A percentile compares a stretch with the other conserved stretches of the same genome.
Evolutionary conservation across 2,797 vertebrate genomes (phyloP).

Genomic region (Cyclura pinguis): DNA sequence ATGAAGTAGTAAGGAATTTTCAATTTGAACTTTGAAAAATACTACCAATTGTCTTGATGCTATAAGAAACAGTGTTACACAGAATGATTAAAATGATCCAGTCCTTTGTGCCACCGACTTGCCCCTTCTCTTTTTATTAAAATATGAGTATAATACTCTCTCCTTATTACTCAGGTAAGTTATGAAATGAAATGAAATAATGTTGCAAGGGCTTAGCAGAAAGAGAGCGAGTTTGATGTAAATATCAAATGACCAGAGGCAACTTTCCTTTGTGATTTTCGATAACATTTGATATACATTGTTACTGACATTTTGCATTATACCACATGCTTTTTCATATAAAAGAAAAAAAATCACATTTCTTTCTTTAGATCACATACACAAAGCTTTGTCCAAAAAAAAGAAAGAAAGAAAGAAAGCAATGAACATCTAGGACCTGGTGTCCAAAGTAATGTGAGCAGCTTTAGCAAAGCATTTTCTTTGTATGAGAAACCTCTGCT

Average conservation of each 20-base stretch:
- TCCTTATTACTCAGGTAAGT: not conserved
- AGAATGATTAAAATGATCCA: not conserved
- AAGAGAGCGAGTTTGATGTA: slow-evolving; percentile 17
- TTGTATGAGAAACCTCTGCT: not conserved
- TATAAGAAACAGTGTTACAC: not conserved
- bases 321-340: not conserved
- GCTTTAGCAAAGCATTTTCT: slow-evolving; percentile 14
- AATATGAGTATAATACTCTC: not conserved
- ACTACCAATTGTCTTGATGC: not conserved
- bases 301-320: slow-evolving; percentile 39
- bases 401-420: not conserved
- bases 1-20: not conserved
- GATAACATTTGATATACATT: slow-evolving; percentile 22
- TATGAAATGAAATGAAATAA: slow-evolving; percentile 22
- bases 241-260: slow-evolving; percentile 49
- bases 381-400: not conserved
- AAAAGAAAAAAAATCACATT: slow-evolving; percentile 12
- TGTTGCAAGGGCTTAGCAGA: slow-evolving; percentile 5
- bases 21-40: too few species aligned
- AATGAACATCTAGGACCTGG: not conserved
- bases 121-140: not conserved
- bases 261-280: slow-evolving; percentile 21
- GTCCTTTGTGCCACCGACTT: not conserved
- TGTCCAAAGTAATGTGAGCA: not conserved
- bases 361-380: slow-evolving; percentile 20